phyloP scores from a whole-genome alignment of 2,888 invertebrate genomes.

The Pammene aurita region DNA sequence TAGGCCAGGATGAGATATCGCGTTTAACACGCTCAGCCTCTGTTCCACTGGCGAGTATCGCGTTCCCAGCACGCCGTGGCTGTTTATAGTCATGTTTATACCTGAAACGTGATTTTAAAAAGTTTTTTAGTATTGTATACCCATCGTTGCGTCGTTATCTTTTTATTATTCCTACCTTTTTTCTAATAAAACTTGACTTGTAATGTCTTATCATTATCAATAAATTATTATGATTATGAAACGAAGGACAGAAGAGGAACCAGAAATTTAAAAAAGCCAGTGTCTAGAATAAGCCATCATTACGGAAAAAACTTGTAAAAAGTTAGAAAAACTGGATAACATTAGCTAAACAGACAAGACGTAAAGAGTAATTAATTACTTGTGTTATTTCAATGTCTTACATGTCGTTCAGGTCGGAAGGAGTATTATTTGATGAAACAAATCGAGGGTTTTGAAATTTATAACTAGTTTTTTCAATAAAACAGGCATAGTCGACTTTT shows the following conservation, averaged over 20 bases:
- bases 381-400: conserved; percentile 9
- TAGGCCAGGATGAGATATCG: conserved; percentile 69
- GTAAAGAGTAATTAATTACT: no score
- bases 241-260: no score
- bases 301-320: no score
- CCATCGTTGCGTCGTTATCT: neutral
- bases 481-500: neutral
- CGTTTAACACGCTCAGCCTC: conserved; percentile 71
- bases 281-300: no score
- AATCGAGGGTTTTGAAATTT: neutral
- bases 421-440: neutral
- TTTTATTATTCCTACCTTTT: neutral
- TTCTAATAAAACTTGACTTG: no score
- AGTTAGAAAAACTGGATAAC: no score
- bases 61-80: conserved; percentile 69
- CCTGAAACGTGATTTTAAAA: conserved; percentile 61
- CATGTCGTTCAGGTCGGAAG: conserved; percentile 30
- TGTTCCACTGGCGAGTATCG: conserved; percentile 76
- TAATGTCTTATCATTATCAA: no score
- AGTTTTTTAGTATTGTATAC: neutral
- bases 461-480: neutral
- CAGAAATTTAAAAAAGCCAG: no score
- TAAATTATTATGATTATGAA: no score
- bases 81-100: conserved; percentile 85
- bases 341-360: no score